phyloP scores from a whole-genome alignment of 2,888 invertebrate species.

The Oligia latruncula region DNA sequence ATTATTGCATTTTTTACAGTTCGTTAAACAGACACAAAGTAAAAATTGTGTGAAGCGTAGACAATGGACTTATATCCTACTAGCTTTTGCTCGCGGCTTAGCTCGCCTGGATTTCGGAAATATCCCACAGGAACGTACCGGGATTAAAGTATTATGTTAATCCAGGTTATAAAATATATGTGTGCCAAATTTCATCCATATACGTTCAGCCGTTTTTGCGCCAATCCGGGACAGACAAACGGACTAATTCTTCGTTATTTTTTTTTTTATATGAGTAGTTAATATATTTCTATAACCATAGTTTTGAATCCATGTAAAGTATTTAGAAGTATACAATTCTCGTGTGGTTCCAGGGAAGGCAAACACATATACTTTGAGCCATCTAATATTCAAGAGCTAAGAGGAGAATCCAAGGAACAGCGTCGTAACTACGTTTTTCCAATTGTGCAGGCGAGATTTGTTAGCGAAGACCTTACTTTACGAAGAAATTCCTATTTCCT shows the following conservation, averaged over 20 bases:
- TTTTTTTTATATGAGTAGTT: not conserved
- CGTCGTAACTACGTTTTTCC: slow-evolving; percentile 32
- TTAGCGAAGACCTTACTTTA: slow-evolving; percentile 43
- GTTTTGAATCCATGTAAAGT: slow-evolving; percentile 13
- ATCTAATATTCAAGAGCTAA: slow-evolving; percentile 43
- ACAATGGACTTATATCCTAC: slow-evolving; percentile 13
- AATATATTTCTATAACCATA: not conserved
- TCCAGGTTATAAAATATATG: not conserved
- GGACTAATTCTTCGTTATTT: too few species aligned
- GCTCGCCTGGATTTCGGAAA: not conserved
- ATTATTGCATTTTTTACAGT: slow-evolving; percentile 40
- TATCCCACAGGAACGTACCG: not conserved
- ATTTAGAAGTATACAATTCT: slow-evolving; percentile 29
- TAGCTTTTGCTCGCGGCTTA: not conserved
- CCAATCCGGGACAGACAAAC: not conserved
- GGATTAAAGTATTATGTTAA: not conserved
- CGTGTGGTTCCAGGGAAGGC: not conserved
- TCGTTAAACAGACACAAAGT: slow-evolving; percentile 31
- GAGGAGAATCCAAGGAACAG: slow-evolving; percentile 36
- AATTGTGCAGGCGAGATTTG: slow-evolving; percentile 50
- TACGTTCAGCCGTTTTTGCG: not conserved
- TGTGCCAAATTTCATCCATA: not conserved
- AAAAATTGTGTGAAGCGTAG: slow-evolving; percentile 4
- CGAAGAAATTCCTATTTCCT: slow-evolving; percentile 35
- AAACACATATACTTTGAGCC: slow-evolving; percentile 13